Base-by-base conservation (phyloP, 2,888 invertebrate genomes). In the Vesta saturnalis region DNA sequence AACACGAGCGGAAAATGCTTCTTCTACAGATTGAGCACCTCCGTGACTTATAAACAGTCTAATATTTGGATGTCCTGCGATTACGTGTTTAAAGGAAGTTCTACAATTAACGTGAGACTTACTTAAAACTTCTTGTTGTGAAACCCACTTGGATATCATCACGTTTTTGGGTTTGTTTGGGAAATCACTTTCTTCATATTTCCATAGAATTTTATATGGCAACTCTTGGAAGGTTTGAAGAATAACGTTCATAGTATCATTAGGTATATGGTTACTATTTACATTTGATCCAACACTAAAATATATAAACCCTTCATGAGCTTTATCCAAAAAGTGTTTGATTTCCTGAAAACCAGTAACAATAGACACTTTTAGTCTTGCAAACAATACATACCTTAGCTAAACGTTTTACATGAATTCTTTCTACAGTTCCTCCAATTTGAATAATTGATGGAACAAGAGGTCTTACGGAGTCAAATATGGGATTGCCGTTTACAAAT, bases 401-500 rank as follows among this genome's bases (percentile, higher is more conserved):
- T 18, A 52, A n/a, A 1, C 19, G 52, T 12, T 52, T 52, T 1
- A 19, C n/a, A 19, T 18, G 52, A n/a, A 52, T 19, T 52, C 52
- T 18, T 12, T 12, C 21, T 19, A 21, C 12, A 12, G 5, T 16
- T 21, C 52, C 77, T 19, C 85, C 85, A 61, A 85, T 79, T 52
- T 80, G 82, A 2, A 86, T 70, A 8, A 84, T 76, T 62, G 77
- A 81, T 0, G 85, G 84, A 6, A 84, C 80, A 6, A 83, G 74
- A 1, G 86, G 85, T 12, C 82, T 76, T 52, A 80, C 80, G 0
- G 72, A 74, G 35, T 78, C 79, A 76, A 83, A 82, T 10, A 84
- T 69, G 0, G 83, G 82, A 77, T 86, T 80, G 1, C 78, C 75
- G 68, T 86, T 86, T 1, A 85, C 43, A 70, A 86, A 81, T 18